These are phyloP conservation scores for Clamator glandarius DNA, from an alignment of 2,797 vertebrate genomes.

Conservation along the genomic window DNA sequence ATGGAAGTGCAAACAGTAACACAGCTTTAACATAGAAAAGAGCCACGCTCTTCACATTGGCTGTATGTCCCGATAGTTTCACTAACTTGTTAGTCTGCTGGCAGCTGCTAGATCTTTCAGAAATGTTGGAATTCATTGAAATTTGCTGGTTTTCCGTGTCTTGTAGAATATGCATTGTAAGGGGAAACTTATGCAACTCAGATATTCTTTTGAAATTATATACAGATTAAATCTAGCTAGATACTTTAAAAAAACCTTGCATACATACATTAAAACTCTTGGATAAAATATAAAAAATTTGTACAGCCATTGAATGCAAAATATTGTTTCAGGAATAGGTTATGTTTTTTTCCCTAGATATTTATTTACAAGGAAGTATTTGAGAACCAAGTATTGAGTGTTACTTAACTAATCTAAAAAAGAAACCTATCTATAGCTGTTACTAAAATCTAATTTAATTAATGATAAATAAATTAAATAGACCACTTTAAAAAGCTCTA, in stretches of 20 bases:
- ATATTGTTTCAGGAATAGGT: neutral
- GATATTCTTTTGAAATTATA: neutral
- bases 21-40: neutral
- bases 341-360: neutral
- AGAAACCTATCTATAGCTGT: neutral
- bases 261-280: neutral
- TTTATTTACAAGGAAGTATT: neutral
- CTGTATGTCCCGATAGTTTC: conserved; percentile 80
- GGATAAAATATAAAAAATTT: neutral
- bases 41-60: neutral
- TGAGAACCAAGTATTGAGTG: neutral
- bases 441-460: neutral
- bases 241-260: neutral
- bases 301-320: neutral
- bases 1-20: neutral
- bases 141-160: neutral
- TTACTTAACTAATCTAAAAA: neutral
- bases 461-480: neutral
- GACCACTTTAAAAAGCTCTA: neutral
- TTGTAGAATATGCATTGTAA: neutral
- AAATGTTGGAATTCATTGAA: neutral
- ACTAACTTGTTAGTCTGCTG: conserved; percentile 85
- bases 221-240: neutral
- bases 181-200: conserved; percentile 4
- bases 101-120: conserved; percentile 77